A percentile compares a stretch with the other conserved stretches of the same genome.
Evolutionary conservation across 2,113 vertebrate species (phyloP).

Genomic region (Opisthocomus hoazin): DNA sequence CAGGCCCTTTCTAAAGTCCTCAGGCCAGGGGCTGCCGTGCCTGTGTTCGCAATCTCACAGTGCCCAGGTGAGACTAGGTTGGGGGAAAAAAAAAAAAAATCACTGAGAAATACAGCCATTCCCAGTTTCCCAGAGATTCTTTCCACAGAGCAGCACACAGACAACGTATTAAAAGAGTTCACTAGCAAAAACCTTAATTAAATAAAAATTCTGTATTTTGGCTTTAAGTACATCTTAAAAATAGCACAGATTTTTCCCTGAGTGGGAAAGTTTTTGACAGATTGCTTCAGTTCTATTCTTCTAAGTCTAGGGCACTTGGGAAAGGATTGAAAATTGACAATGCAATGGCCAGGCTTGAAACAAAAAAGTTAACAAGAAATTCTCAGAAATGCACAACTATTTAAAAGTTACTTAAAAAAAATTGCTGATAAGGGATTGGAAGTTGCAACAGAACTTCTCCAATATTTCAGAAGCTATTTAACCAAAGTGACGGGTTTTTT

Average conservation of each 20-base stretch:
- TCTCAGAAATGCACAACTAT: neutral
- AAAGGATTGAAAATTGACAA: neutral
- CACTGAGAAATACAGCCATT: neutral
- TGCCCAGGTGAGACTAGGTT: neutral
- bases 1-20: neutral
- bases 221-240: too few relatives aligned
- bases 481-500: neutral
- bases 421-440: neutral
- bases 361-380: neutral
- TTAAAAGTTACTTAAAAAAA: neutral
- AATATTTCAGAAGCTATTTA: neutral
- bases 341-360: neutral
- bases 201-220: too few relatives aligned
- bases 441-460: neutral
- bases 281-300: neutral
- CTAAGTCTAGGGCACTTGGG: neutral
- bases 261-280: neutral
- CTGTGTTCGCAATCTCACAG: neutral
- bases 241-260: neutral
- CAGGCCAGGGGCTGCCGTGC: neutral
- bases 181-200: neutral
- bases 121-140: neutral
- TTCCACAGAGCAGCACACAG: neutral
- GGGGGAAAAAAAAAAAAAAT: neutral
- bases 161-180: neutral